Evolutionary conservation across 2,797 vertebrate species (phyloP).

Genomic region (Peromyscus melanophrys): DNA sequence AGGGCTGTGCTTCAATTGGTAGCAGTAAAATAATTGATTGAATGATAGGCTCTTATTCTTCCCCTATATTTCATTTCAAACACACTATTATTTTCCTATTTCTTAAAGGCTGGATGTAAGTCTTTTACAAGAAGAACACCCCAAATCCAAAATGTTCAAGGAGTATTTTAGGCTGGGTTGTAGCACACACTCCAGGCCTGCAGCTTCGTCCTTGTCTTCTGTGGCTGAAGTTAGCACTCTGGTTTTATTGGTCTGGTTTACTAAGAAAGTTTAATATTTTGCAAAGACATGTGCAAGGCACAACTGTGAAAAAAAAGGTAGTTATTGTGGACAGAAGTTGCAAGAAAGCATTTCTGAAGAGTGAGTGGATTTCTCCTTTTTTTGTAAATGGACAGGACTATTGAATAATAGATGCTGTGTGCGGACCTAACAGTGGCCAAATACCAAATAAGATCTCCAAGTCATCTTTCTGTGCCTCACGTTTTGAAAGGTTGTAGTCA

Average conservation of each 20-base stretch:
- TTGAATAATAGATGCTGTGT: constrained; percentile 5
- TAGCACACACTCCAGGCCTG: neutral
- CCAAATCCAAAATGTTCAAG: constrained; percentile 23
- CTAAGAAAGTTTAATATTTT: constrained; percentile 46
- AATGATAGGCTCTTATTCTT: neutral
- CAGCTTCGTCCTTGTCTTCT: neutral
- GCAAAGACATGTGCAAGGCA: neutral
- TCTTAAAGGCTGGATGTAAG: constrained; percentile 52
- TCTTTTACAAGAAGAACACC: constrained; percentile 39
- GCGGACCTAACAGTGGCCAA: constrained; percentile 1
- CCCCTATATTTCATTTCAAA: constrained; percentile 64
- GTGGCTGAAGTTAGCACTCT: neutral
- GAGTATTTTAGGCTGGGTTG: neutral
- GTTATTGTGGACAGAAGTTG: neutral
- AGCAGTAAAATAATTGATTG: constrained; percentile 55
- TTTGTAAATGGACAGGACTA: constrained; percentile 12
- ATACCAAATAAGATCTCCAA: constrained; percentile 14
- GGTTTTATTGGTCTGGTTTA: constrained; percentile 24
- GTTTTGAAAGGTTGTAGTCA: neutral
- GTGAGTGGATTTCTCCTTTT: neutral
- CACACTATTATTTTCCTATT: constrained; percentile 43
- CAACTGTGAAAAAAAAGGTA: neutral
- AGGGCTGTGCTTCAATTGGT: constrained; percentile 36
- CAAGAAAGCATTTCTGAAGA: constrained; percentile 24
- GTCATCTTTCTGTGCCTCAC: neutral